A percentile compares a stretch with the other conserved stretches of the same genome.
Conservation (phyloP, 1,140 invertebrate species). For the Halesus radiatus region DNA sequence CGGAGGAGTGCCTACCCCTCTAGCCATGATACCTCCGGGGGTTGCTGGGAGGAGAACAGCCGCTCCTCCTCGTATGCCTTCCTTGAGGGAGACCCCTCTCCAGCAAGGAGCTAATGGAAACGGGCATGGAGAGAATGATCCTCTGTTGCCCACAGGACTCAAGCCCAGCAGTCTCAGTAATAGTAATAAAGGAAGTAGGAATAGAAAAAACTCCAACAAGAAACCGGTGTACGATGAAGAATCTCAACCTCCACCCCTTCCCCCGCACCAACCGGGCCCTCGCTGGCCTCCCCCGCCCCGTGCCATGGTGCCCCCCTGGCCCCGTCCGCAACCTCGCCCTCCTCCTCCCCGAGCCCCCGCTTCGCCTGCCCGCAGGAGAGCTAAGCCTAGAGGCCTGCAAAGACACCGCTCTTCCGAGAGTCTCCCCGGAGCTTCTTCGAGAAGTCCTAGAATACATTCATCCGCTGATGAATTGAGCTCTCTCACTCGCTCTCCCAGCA, state of each 20-base stretch:
- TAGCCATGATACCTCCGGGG: constrained; percentile 75
- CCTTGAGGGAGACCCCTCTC: constrained; percentile 62
- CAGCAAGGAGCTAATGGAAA: constrained; percentile 50
- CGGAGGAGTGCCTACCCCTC: constrained; percentile 78
- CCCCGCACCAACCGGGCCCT: constrained; percentile 67
- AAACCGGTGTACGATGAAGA: constrained; percentile 59
- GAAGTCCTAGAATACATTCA: constrained; percentile 76
- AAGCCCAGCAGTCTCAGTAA: constrained; percentile 69
- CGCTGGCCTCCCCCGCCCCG: constrained; percentile 68
- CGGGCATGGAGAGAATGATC: constrained; percentile 76
- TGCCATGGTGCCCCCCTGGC: constrained; percentile 72
- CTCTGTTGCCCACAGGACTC: constrained; percentile 72
- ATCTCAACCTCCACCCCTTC: constrained; percentile 69
- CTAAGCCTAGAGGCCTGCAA: constrained; percentile 60
- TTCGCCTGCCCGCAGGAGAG: constrained; percentile 58
- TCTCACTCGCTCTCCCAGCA: constrained; percentile 81
- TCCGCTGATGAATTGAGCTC: constrained; percentile 86
- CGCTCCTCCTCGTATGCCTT: constrained; percentile 64
- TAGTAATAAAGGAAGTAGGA: constrained; percentile 62
- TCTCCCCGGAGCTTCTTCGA: constrained; percentile 67
- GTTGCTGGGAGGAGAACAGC: constrained; percentile 64
- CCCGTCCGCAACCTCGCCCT: constrained; percentile 66
- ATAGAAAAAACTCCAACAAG: constrained; percentile 60
- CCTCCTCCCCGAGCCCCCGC: constrained; percentile 65
- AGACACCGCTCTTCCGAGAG: constrained; percentile 77